Conservation (phyloP, 1,140 invertebrate species). For the Drosophila oshimai region DNA sequence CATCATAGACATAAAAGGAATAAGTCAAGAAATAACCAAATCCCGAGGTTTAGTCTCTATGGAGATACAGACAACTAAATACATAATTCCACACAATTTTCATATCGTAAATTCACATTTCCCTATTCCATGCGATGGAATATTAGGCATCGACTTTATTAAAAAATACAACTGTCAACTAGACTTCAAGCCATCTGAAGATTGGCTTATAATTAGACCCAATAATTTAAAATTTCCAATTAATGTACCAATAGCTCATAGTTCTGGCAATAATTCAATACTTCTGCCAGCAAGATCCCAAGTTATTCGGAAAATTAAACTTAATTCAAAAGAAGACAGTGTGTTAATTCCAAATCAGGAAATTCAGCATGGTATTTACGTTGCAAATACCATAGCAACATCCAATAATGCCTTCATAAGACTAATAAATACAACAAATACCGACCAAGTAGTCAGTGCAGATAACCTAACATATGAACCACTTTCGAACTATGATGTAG, state of each 20-base stretch:
- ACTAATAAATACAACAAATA: neutral
- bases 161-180: conserved; percentile 16
- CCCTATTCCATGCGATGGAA: neutral
- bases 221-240: too few species aligned
- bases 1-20: conserved; percentile 11
- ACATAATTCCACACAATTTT: too few species aligned
- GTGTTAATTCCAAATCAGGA: neutral
- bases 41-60: neutral
- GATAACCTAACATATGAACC: neutral
- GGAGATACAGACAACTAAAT: conserved; percentile 9
- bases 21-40: conserved; percentile 1
- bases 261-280: too few species aligned
- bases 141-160: conserved; percentile 14
- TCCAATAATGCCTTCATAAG: neutral
- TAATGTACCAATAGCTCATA: too few species aligned
- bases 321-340: conserved; percentile 1
- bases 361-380: too few species aligned
- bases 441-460: neutral
- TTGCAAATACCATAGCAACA: neutral
- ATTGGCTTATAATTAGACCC: too few species aligned
- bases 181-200: neutral
- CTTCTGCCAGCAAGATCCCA: conserved; percentile 1
- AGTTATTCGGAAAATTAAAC: neutral
- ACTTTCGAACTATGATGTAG: too few species aligned
- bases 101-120: conserved; percentile 1